Evolutionary conservation across 1,140 invertebrate species (phyloP), one percentile per base, ranked within the genome.

Genomic region (Drosophila subobscura): DNA sequence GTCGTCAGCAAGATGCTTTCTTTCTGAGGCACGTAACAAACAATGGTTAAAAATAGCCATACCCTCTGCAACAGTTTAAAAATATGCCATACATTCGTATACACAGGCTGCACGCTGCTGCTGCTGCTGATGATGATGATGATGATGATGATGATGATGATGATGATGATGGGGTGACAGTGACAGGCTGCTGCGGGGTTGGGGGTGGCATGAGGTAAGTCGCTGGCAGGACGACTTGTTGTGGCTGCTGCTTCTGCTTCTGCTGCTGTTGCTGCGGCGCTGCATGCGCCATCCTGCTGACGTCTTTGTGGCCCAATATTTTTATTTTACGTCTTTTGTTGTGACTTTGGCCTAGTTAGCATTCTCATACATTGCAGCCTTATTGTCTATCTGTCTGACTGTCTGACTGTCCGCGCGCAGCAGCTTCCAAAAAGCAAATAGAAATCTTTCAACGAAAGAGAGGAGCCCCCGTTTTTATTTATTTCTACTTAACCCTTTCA

Each of bases 311-410:
- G 54, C 61, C 64, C 55, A 45, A 71, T 75, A 70, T 54, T 74
- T 61, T 75, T 71, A 54, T 74, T 61, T 75, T 71, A 54, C 80
- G 54, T 78, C 77, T 81, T 60, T 77, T 74, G 42, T 65, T 77
- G 66, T 71, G 74, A 77, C 74, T 77, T 77, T 77, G 72, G 74
- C 74, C 74, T 64, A 77, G 73, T 77, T 77, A 74, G 49, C 68
- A 63, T 68, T 65, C 55, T 41, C 33, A 68, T 67, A 44, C 64
- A 72, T 56, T 52, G 58, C 70, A 42, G 73, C 68, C 67, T 75
- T 67, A 72, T 42, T 54, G 33, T 37, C 33, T 37, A 12, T 8
- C 29, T 33, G 29, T 33, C 29, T 10, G 29, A 33, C 25, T 27
- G 25, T 27, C 25, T 27, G 25, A 6, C 61, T 29, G 57, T 63